A percentile compares a stretch with the other conserved stretches of the same genome.
Evolutionary conservation across 1,140 invertebrate species (phyloP).

Genomic region (Limonius californicus): DNA sequence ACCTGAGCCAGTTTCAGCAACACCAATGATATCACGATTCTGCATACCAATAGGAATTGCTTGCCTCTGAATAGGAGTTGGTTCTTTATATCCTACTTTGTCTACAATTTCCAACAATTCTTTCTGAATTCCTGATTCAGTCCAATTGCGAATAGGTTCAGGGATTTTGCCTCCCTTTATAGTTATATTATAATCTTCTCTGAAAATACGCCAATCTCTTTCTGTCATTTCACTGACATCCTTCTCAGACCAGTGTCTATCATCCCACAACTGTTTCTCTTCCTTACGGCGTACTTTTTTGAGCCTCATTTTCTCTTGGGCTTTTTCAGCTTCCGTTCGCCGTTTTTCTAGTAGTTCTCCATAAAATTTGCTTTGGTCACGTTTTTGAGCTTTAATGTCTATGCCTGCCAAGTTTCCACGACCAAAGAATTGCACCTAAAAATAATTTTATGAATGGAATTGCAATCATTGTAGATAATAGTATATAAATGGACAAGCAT

Average conservation of each 20-base stretch:
- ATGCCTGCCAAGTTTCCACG: conserved; percentile 97
- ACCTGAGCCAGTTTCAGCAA: conserved; percentile 87
- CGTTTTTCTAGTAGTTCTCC: conserved; percentile 93
- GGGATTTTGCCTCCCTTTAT: conserved; percentile 82
- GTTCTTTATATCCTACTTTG: conserved; percentile 95
- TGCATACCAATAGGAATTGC: conserved; percentile 98
- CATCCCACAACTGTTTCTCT: conserved; percentile 98
- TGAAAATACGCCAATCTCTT: conserved; percentile 99
- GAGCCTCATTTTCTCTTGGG: conserved; percentile 91
- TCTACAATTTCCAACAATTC: conserved; percentile 95
- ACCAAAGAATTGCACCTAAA: conserved; percentile 88
- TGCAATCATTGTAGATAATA: too few relatives aligned
- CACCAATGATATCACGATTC: conserved; percentile 99
- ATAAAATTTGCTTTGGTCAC: conserved; percentile 98
- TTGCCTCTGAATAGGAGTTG: conserved; percentile 98
- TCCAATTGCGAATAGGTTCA: conserved; percentile 93
- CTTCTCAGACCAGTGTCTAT: conserved; percentile 98
- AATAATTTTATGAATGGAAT: conserved; percentile 31
- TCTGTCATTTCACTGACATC: conserved; percentile 94
- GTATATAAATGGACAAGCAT: too few relatives aligned
- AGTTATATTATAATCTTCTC: conserved; percentile 97
- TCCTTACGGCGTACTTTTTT: conserved; percentile 94
- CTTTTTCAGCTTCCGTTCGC: conserved; percentile 94
- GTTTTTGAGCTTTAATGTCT: conserved; percentile 95
- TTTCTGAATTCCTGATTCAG: conserved; percentile 86